These are phyloP conservation scores for Euwallacea similis DNA, from an alignment of 1,140 invertebrate genomes.

Conservation along the genomic window DNA sequence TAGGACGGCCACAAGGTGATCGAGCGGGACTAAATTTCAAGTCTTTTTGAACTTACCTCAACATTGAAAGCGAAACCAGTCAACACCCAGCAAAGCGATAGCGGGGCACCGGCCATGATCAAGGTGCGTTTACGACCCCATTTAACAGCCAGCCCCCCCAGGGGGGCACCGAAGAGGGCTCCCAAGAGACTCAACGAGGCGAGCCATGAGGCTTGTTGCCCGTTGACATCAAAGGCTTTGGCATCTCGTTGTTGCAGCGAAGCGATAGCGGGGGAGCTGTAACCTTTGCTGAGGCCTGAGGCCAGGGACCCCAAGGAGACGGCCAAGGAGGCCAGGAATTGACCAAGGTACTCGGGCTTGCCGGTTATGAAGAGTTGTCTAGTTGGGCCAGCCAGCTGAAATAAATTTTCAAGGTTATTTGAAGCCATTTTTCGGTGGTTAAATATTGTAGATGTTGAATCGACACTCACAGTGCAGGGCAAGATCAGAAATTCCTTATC, in stretches of 20 bases:
- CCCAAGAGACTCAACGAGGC: conserved; percentile 77
- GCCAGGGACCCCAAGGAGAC: conserved; percentile 79
- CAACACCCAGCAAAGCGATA: conserved; percentile 74
- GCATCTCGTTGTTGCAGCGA: conserved; percentile 70
- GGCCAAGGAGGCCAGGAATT: conserved; percentile 78
- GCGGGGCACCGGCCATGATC: conserved; percentile 68
- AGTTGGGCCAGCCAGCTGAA: conserved; percentile 49
- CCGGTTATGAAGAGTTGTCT: conserved; percentile 48
- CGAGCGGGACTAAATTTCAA: neutral
- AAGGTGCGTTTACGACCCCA: conserved; percentile 70
- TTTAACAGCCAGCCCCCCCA: conserved; percentile 74
- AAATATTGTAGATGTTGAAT: neutral
- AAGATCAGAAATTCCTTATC: too few species aligned
- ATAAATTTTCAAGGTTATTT: neutral
- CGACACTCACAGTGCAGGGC: too few species aligned
- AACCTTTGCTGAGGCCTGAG: conserved; percentile 79
- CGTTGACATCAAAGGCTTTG: conserved; percentile 65
- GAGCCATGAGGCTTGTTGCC: conserved; percentile 80
- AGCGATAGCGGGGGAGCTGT: conserved; percentile 81
- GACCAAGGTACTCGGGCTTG: conserved; percentile 50
- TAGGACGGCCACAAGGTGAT: neutral
- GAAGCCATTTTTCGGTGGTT: neutral
- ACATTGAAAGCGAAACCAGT: conserved; percentile 73
- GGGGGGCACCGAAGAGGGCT: conserved; percentile 75
- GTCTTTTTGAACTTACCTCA: conserved; percentile 51